Evolutionary conservation across 2,113 vertebrate genomes (phyloP), one percentile per base, ranked within the genome.

Genomic region (Dicerorhinus sumatrensis): DNA sequence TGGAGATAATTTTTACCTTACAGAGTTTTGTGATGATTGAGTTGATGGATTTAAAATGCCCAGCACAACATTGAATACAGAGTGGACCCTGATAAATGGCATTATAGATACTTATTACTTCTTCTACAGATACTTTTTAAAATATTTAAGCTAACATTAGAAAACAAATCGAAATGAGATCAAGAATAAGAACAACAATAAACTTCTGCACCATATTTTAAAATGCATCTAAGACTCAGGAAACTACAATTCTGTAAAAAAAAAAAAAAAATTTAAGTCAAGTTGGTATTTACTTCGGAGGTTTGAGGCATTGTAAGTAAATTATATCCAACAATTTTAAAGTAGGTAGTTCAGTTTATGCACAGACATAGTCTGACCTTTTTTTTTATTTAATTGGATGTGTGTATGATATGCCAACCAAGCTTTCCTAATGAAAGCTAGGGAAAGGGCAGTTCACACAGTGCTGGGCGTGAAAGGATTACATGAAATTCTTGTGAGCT

Each of bases 281-380:
- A 29, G 8, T 69, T 95, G 83, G 51, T 84, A 94, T 67, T 95
- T 97, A 88, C 65, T 95, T 92, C 92, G 54, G 80, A 94, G 56
- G 29, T 88, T 18, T 84, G 29, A 96, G 75, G 70, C 60, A 89
- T 10, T 95, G 18, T 95, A 94, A 92, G 81, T 87, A 92, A 96
- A 92, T 97, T 90, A 76, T n/a, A 83, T 36, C 27, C 33, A 89
- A 83, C 76, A 95, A 95, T 95, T 93, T 97, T 80, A 95, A 60
- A 94, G 42, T 39, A 94, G 56, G 42, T 51, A 95, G 60, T 89
- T 96, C 60, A 80, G 58, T 89, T 91, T 97, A 92, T 93, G 42
- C 62, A 89, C 81, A 94, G 54, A 87, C 48, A 86, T 88, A 82
- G 29, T 91, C 42, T 97, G 83, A 96, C 51, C 56, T 90, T 92